Conservation (phyloP, 2,797 vertebrate species). For the Parauchenoglanis ngamensis region DNA sequence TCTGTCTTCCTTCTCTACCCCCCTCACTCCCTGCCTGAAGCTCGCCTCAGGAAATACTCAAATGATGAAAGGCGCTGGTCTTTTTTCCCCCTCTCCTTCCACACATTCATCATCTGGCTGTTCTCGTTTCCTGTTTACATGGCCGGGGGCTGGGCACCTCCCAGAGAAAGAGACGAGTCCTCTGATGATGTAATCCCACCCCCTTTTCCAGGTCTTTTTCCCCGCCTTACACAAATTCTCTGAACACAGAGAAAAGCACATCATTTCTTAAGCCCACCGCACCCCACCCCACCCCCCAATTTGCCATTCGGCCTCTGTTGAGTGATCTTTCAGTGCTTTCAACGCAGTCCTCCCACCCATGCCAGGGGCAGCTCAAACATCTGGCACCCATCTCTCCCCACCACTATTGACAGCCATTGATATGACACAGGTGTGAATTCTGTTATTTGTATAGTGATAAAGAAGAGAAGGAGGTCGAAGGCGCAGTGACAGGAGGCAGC, state of each 20-base stretch:
- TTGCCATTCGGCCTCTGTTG: conserved; percentile 12
- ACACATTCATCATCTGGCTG: conserved; percentile 57
- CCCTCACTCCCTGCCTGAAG: conserved; percentile 27
- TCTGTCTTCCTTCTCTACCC: conserved; percentile 1
- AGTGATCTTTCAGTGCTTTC: conserved; percentile 37
- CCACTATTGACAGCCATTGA: conserved; percentile 45
- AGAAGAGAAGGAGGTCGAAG: conserved; percentile 38
- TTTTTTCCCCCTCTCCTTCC: conserved; percentile 42
- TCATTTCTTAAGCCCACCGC: background rate
- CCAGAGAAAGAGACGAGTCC: conserved; percentile 44
- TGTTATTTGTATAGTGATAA: conserved; percentile 40
- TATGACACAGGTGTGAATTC: conserved; percentile 45
- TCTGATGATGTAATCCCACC: conserved; percentile 59
- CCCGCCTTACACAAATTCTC: conserved; percentile 36
- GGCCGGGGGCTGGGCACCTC: conserved; percentile 48
- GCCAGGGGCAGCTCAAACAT: conserved; percentile 30
- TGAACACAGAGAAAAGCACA: conserved; percentile 30
- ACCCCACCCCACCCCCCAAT: background rate
- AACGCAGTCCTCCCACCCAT: conserved; percentile 24
- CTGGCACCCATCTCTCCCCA: conserved; percentile 29
- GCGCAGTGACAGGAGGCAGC: conserved; percentile 39
- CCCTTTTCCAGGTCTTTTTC: background rate
- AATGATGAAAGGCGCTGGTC: conserved; percentile 56
- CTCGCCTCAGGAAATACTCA: conserved; percentile 59
- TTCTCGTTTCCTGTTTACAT: conserved; percentile 58